phyloP scores from a whole-genome alignment of 2,797 vertebrate genomes.

The Crenuchus spilurus region DNA sequence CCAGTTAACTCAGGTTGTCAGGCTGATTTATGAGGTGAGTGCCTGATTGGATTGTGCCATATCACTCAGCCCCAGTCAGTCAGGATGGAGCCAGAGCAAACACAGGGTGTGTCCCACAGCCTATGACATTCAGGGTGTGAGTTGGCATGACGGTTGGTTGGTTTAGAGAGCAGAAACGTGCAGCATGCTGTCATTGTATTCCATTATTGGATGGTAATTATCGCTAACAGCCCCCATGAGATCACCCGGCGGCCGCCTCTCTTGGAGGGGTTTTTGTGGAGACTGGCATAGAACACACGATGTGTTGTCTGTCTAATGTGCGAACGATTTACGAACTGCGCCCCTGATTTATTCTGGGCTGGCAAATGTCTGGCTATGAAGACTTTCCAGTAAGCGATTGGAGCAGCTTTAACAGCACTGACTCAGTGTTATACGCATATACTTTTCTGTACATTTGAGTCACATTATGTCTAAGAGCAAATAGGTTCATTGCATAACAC shows the following conservation, averaged over 20 bases:
- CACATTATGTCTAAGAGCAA: no score
- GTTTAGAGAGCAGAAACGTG: slow-evolving; percentile 42
- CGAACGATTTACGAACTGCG: slow-evolving; percentile 29
- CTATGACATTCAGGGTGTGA: slow-evolving; percentile 48
- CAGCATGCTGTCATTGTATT: slow-evolving; percentile 45
- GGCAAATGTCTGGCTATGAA: slow-evolving; percentile 15
- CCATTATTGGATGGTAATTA: slow-evolving; percentile 52
- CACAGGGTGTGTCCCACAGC: slow-evolving; percentile 28
- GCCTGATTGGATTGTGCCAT: neutral
- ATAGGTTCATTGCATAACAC: no score
- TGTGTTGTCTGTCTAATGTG: slow-evolving; percentile 27
- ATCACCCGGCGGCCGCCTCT: slow-evolving; percentile 50
- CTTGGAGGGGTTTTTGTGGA: slow-evolving; percentile 34
- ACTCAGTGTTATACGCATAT: no score
- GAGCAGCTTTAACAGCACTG: neutral
- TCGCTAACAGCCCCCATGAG: slow-evolving; percentile 55
- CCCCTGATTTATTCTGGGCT: slow-evolving; percentile 20
- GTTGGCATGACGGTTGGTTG: slow-evolving; percentile 1
- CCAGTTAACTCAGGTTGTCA: neutral
- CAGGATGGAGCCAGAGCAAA: slow-evolving; percentile 50
- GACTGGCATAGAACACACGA: slow-evolving; percentile 29
- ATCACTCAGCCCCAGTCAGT: neutral
- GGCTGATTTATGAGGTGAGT: slow-evolving; percentile 15
- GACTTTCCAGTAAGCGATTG: slow-evolving; percentile 39
- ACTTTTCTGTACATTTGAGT: no score